Conservation (phyloP, 1,140 invertebrate species). For the Ceratoteleas bidentatus region DNA sequence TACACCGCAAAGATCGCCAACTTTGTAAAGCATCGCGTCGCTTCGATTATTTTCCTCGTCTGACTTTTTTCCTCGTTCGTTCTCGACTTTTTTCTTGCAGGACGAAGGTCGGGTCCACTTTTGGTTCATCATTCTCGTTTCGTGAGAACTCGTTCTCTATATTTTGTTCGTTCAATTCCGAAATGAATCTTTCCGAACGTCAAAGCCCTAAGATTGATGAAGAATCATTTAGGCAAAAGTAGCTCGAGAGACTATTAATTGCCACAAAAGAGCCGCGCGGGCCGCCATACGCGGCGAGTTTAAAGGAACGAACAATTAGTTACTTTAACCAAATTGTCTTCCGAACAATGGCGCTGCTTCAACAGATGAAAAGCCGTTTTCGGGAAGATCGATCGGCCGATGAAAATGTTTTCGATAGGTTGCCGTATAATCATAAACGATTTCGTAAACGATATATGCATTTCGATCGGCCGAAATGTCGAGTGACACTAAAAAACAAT, state of each 20-base stretch:
- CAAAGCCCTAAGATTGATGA: constrained; percentile 75
- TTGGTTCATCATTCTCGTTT: constrained; percentile 56
- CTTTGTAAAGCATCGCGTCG: background rate
- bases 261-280: constrained; percentile 78
- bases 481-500: too few species aligned
- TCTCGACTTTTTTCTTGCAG: constrained; percentile 27
- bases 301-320: constrained; percentile 80
- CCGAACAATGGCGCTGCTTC: constrained; percentile 72
- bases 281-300: constrained; percentile 72
- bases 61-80: constrained; percentile 21
- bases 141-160: constrained; percentile 63
- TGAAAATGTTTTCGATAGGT: too few species aligned
- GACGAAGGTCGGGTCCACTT: constrained; percentile 53
- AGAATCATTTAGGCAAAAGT: constrained; percentile 80
- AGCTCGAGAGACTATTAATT: constrained; percentile 80
- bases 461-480: too few species aligned
- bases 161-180: constrained; percentile 66
- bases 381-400: constrained; percentile 33
- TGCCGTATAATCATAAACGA: too few species aligned
- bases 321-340: constrained; percentile 81
- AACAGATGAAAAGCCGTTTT: constrained; percentile 52
- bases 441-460: constrained; percentile 40
- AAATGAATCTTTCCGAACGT: constrained; percentile 73
- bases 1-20: background rate
- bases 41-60: constrained; percentile 21